Evolutionary conservation across 2,888 invertebrate species (phyloP).

Genomic region (Catocala sponsa): DNA sequence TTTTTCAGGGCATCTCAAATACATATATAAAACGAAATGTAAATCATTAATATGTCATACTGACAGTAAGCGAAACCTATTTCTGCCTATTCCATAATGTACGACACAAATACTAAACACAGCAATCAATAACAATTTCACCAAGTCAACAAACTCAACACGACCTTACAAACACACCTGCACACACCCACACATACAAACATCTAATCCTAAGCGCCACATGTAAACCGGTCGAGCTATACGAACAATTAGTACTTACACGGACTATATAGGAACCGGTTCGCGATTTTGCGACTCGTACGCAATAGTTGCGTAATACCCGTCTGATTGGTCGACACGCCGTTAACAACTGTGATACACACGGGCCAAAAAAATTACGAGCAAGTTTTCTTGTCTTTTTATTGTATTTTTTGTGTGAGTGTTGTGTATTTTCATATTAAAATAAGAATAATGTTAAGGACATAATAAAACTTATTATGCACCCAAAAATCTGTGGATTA

Average conservation of each 20-base stretch:
- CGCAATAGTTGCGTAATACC: slow-evolving; percentile 66
- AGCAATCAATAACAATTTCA: not conserved
- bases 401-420: no score
- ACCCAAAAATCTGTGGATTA: no score
- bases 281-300: slow-evolving; percentile 57
- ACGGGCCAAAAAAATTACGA: slow-evolving; percentile 24
- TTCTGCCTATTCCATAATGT: no score
- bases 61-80: no score
- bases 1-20: no score
- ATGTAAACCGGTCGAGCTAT: slow-evolving; percentile 26
- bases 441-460: no score
- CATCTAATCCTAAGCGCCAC: slow-evolving; percentile 23
- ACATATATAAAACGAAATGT: no score
- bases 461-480: no score
- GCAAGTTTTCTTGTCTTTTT: not conserved
- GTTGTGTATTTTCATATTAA: no score
- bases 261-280: slow-evolving; percentile 66
- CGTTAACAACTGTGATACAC: slow-evolving; percentile 47
- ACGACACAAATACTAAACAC: not conserved
- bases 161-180: slow-evolving; percentile 5
- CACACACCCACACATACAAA: slow-evolving; percentile 4
- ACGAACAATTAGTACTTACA: slow-evolving; percentile 42
- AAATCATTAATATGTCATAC: no score
- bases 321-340: slow-evolving; percentile 54
- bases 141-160: slow-evolving; percentile 1